phyloP scores from a whole-genome alignment of 2,113 vertebrate genomes.

The Sapajus apella region DNA sequence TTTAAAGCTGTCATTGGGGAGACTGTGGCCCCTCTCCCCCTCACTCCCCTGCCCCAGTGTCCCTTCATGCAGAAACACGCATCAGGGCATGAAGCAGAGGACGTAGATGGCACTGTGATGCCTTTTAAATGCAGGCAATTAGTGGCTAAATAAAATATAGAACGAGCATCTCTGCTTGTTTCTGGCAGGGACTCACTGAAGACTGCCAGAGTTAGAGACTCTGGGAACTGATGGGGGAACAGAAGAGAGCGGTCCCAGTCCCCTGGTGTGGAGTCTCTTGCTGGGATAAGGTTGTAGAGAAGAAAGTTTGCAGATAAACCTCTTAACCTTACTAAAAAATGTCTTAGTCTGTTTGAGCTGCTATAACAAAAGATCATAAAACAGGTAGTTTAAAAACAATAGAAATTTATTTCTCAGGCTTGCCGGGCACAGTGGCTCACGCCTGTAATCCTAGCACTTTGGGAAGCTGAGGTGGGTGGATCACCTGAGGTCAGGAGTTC shows the following conservation, averaged over 20 bases:
- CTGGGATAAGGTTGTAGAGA: background rate
- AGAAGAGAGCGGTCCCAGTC: background rate
- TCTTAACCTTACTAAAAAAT: background rate
- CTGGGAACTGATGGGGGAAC: background rate
- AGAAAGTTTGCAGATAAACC: background rate
- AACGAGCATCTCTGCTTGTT: constrained; percentile 14
- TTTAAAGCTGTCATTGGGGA: constrained; percentile 73
- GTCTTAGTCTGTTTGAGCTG: background rate
- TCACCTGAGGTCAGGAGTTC: too few species aligned
- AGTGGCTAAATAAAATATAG: constrained; percentile 74
- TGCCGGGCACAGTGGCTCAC: too few species aligned
- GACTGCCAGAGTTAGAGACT: background rate
- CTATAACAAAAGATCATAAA: background rate
- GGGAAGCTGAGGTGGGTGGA: too few species aligned
- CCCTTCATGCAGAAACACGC: constrained; percentile 73
- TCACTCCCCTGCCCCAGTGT: constrained; percentile 39
- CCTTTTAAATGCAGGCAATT: constrained; percentile 77
- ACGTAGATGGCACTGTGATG: constrained; percentile 56
- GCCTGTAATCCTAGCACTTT: too few species aligned
- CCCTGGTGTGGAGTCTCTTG: background rate
- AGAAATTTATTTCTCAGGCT: too few species aligned
- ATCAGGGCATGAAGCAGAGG: constrained; percentile 75
- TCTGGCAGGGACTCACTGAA: constrained; percentile 31
- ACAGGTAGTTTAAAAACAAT: background rate
- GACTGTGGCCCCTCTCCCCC: constrained; percentile 48